Percentiles rank a stretch among this genome's conserved stretches.
phyloP scores from a whole-genome alignment of 2,888 invertebrate species.

The Agelastica alni region DNA sequence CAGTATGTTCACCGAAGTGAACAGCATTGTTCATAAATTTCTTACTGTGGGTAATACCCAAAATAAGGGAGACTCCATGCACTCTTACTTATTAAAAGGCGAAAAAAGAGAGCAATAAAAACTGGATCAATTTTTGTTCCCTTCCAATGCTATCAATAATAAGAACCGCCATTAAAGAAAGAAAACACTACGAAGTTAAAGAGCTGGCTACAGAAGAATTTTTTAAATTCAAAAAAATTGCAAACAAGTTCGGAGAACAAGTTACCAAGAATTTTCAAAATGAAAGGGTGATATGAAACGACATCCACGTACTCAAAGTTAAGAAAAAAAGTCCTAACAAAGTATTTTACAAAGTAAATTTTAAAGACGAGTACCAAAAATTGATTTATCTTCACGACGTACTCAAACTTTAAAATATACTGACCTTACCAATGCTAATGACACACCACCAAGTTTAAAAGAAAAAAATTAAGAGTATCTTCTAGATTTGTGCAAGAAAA shows the following conservation, averaged over 20 bases:
- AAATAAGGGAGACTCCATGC: conserved; percentile 9
- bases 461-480: conserved; percentile 2
- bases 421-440: background rate
- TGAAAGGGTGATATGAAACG: too few relatives aligned
- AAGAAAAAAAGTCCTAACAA: too few relatives aligned
- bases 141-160: conserved; percentile 16
- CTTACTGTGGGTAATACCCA: conserved; percentile 19
- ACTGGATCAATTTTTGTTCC: conserved; percentile 15
- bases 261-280: too few relatives aligned
- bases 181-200: conserved; percentile 23
- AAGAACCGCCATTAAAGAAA: conserved; percentile 25
- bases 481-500: conserved; percentile 1
- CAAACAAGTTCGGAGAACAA: too few relatives aligned
- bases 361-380: too few relatives aligned
- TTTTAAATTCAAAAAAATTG: too few relatives aligned
- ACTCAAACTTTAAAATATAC: conserved; percentile 4
- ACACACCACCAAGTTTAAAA: background rate
- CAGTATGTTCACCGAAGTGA: conserved; percentile 8
- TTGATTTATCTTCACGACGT: too few relatives aligned
- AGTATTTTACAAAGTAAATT: too few relatives aligned
- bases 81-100: conserved; percentile 7
- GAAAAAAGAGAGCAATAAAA: conserved; percentile 16
- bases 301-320: too few relatives aligned
- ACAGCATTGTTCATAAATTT: conserved; percentile 14
- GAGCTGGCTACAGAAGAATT: too few relatives aligned